Evolutionary conservation across 2,888 invertebrate species (phyloP).

Genomic region (Agonum fuliginosum): DNA sequence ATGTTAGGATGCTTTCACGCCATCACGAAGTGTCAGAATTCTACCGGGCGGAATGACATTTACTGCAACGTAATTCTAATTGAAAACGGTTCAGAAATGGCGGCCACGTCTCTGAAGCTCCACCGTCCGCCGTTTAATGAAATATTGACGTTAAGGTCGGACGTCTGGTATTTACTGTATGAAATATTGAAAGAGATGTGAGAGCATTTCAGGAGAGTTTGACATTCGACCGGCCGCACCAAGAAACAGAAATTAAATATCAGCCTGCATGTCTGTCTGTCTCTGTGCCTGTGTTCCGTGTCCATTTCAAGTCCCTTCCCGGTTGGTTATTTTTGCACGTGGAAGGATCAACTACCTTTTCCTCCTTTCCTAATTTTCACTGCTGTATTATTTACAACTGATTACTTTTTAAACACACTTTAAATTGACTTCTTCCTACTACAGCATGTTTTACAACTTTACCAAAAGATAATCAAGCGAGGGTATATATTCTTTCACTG

Average conservation of each 20-base stretch:
- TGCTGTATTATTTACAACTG: not conserved
- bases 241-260: slow-evolving; percentile 59
- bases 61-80: slow-evolving; percentile 59
- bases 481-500: too few species aligned
- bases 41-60: slow-evolving; percentile 48
- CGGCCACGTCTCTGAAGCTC: slow-evolving; percentile 54
- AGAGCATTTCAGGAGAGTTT: slow-evolving; percentile 57
- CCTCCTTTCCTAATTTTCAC: slow-evolving; percentile 6
- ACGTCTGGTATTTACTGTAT: slow-evolving; percentile 60
- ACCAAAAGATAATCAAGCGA: not conserved
- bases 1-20: too few species aligned
- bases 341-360: not conserved
- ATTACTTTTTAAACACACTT: slow-evolving; percentile 14
- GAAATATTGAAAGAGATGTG: slow-evolving; percentile 60
- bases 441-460: slow-evolving; percentile 2
- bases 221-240: slow-evolving; percentile 56
- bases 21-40: slow-evolving; percentile 45
- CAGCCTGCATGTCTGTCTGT: slow-evolving; percentile 31
- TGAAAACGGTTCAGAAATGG: slow-evolving; percentile 60
- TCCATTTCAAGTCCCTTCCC: not conserved
- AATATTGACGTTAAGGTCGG: slow-evolving; percentile 60
- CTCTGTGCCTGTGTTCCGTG: not conserved
- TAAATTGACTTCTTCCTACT: slow-evolving; percentile 26
- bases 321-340: slow-evolving; percentile 18
- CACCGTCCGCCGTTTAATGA: slow-evolving; percentile 54